Percentiles rank a stretch among this genome's conserved stretches.
Evolutionary conservation across 2,888 invertebrate genomes (phyloP).

Genomic region (Subacronicta megacephala): DNA sequence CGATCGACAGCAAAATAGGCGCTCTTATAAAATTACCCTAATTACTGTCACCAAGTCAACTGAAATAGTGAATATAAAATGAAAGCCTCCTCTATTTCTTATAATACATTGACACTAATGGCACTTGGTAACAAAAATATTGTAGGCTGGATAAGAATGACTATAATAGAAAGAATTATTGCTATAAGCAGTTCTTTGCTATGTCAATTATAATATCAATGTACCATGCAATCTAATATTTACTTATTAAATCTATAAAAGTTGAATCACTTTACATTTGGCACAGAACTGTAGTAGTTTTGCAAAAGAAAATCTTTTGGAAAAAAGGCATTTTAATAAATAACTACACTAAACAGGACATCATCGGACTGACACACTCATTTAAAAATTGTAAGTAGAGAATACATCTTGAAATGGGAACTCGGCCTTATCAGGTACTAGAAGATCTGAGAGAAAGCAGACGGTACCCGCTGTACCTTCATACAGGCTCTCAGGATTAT

Average conservation of each 20-base stretch:
- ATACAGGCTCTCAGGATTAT: slow-evolving; percentile 94
- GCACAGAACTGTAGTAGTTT: neutral
- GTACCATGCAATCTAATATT: slow-evolving; percentile 30
- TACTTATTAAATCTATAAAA: neutral
- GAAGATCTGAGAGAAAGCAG: slow-evolving; percentile 94
- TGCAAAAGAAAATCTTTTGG: slow-evolving; percentile 11
- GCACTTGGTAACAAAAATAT: slow-evolving; percentile 33
- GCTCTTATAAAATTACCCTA: slow-evolving; percentile 38
- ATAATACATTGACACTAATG: slow-evolving; percentile 20
- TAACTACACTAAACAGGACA: slow-evolving; percentile 39
- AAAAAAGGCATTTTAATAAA: slow-evolving; percentile 54
- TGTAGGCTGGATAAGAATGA: slow-evolving; percentile 8
- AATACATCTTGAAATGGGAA: slow-evolving; percentile 96
- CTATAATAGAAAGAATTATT: slow-evolving; percentile 3
- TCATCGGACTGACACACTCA: slow-evolving; percentile 34
- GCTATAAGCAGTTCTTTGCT: neutral
- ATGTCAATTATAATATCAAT: slow-evolving; percentile 20
- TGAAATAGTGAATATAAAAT: slow-evolving; percentile 43
- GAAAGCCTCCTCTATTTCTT: neutral
- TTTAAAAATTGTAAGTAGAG: slow-evolving; percentile 60
- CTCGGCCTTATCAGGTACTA: slow-evolving; percentile 92
- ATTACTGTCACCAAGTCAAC: slow-evolving; percentile 73
- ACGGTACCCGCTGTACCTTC: slow-evolving; percentile 96
- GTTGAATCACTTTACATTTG: slow-evolving; percentile 4
- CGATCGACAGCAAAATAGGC: slow-evolving; percentile 68